phyloP scores from a whole-genome alignment of 2,888 invertebrate species.

The Dastarcus helophoroides region DNA sequence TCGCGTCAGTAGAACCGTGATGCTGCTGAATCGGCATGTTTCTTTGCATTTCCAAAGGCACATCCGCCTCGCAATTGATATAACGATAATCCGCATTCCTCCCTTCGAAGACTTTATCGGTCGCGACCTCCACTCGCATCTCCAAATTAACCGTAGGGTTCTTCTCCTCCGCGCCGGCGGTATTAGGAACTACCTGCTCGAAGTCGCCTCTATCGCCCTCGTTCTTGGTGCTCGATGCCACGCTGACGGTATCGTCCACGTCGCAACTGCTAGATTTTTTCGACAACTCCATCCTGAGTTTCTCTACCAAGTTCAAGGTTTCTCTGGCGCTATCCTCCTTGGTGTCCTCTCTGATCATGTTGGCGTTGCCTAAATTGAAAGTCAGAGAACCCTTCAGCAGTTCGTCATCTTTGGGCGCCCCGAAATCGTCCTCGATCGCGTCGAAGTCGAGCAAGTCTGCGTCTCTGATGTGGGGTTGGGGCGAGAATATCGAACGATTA shows the following conservation, averaged over 20 bases:
- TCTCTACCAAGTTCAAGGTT: constrained; percentile 74
- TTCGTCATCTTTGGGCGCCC: constrained; percentile 44
- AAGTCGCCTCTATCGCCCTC: constrained; percentile 30
- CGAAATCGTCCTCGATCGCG: constrained; percentile 47
- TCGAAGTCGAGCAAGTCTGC: constrained; percentile 54
- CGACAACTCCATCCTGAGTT: constrained; percentile 61
- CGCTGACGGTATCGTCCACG: constrained; percentile 29
- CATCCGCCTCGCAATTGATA: constrained; percentile 26
- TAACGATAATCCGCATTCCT: constrained; percentile 20
- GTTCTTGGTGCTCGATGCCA: constrained; percentile 33
- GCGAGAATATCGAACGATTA: constrained; percentile 61
- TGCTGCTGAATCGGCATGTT: constrained; percentile 22
- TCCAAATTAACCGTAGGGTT: constrained; percentile 19
- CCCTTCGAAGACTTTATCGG: constrained; percentile 7
- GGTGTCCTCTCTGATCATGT: constrained; percentile 61
- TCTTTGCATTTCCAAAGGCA: constrained; percentile 30
- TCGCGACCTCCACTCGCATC: constrained; percentile 18
- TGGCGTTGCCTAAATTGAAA: constrained; percentile 54
- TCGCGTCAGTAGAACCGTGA: constrained; percentile 31
- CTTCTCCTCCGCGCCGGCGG: background rate
- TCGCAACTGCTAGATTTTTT: constrained; percentile 47
- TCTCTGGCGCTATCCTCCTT: constrained; percentile 75
- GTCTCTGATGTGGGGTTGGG: constrained; percentile 49
- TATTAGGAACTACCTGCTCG: constrained; percentile 31
- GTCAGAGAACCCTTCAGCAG: constrained; percentile 47